phyloP scores from a whole-genome alignment of 2,113 vertebrate species.

The Limnothrissa miodon region DNA sequence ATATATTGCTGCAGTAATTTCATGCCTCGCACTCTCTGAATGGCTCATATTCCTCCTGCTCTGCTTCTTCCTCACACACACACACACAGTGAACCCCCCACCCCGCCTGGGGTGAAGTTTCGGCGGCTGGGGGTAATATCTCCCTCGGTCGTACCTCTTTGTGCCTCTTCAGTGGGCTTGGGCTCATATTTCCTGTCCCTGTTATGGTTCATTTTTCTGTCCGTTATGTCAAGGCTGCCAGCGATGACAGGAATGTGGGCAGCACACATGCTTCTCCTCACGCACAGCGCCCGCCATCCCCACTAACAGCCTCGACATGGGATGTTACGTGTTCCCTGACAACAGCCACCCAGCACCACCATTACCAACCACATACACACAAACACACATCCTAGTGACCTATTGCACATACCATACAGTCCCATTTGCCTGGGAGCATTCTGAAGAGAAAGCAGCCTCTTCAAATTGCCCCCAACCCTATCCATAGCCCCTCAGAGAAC shows the following conservation, averaged over 20 bases:
- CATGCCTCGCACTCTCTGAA: conserved; percentile 37
- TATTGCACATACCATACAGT: background rate
- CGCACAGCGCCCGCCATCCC: conserved; percentile 22
- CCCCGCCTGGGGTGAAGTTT: background rate
- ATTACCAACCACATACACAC: background rate
- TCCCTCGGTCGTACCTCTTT: background rate
- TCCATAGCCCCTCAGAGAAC: background rate
- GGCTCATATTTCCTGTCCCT: conserved; percentile 20
- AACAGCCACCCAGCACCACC: background rate
- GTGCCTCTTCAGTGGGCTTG: conserved; percentile 21
- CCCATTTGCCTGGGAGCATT: conserved; percentile 30
- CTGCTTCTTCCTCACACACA: background rate
- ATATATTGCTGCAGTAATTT: conserved; percentile 24
- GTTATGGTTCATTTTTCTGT: conserved; percentile 38
- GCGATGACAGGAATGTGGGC: conserved; percentile 42
- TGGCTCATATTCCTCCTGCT: background rate
- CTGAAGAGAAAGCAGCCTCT: background rate
- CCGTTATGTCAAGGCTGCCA: conserved; percentile 39
- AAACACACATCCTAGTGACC: background rate
- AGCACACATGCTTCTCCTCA: conserved; percentile 27
- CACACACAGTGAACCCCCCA: background rate
- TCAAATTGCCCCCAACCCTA: background rate
- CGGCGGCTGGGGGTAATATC: background rate
- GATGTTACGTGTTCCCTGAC: background rate
- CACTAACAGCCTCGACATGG: background rate